Evolutionary conservation across 2,113 vertebrate species (phyloP).

Genomic region (Chaetorhynchus papuensis): DNA sequence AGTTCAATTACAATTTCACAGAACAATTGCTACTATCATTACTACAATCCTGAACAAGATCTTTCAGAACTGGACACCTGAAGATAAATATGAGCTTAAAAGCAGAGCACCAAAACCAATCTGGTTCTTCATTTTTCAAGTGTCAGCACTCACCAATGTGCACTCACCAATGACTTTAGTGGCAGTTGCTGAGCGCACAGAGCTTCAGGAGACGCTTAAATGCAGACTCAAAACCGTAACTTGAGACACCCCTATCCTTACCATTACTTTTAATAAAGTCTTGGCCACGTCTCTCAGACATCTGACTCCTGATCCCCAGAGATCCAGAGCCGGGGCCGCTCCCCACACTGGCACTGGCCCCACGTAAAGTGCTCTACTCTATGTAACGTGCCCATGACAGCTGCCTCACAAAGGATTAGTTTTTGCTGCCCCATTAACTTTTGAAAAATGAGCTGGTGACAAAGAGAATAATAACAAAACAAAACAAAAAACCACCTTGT

Average conservation of each 20-base stretch:
- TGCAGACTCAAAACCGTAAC: not conserved
- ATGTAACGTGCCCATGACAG: not conserved
- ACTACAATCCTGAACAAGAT: not conserved
- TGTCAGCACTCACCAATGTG: not conserved
- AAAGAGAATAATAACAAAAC: not conserved
- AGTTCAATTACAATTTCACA: conserved; percentile 52
- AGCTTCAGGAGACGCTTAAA: not conserved
- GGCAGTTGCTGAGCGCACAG: not conserved
- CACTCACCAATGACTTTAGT: not conserved
- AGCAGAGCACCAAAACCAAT: not conserved
- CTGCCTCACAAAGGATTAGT: not conserved
- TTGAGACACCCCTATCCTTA: not conserved
- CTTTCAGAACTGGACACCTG: not conserved
- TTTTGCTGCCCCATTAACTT: not conserved
- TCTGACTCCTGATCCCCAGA: conserved; percentile 8
- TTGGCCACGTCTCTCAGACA: not conserved
- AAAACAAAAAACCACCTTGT: not conserved
- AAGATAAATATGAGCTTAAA: not conserved
- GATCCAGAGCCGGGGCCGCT: not conserved
- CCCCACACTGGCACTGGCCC: not conserved
- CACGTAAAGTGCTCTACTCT: not conserved
- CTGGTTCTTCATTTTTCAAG: not conserved
- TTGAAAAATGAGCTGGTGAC: not conserved
- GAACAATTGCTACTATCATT: not conserved
- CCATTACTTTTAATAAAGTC: not conserved